Evolutionary conservation across 2,797 vertebrate species (phyloP).

Genomic region (Meriones psammophilus): DNA sequence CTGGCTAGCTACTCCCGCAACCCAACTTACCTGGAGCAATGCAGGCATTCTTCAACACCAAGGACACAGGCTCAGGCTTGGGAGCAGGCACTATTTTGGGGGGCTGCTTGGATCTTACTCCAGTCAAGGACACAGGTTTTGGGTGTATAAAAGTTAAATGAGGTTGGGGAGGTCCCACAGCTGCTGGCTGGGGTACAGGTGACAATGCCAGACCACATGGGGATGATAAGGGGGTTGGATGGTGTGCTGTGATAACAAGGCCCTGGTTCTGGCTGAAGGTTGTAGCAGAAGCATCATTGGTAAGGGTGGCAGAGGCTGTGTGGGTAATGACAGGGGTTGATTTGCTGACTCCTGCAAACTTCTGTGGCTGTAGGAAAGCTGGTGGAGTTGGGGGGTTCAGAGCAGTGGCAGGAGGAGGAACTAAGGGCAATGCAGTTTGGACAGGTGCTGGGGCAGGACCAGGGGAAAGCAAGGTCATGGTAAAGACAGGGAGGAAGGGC

Average conservation of each 20-base stretch:
- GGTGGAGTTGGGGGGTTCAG: constrained; percentile 85
- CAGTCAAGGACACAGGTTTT: constrained; percentile 89
- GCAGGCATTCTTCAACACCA: constrained; percentile 90
- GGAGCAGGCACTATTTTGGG: constrained; percentile 93
- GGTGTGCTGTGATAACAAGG: constrained; percentile 87
- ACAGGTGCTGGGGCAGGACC: constrained; percentile 78
- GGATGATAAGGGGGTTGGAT: constrained; percentile 69
- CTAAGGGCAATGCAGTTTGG: constrained; percentile 85
- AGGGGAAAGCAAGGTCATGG: constrained; percentile 84
- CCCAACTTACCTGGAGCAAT: constrained; percentile 92
- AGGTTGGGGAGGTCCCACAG: constrained; percentile 81
- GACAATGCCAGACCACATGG: constrained; percentile 88
- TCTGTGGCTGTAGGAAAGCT: constrained; percentile 79
- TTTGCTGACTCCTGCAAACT: constrained; percentile 84
- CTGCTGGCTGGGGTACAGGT: constrained; percentile 79
- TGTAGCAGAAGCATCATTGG: constrained; percentile 90
- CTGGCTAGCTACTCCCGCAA: neutral
- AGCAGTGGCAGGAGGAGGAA: constrained; percentile 86
- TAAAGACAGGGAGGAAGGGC: constrained; percentile 91
- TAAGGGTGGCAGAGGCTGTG: constrained; percentile 91
- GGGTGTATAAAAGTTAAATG: constrained; percentile 91
- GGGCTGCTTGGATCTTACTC: constrained; percentile 90
- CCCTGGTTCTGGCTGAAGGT: constrained; percentile 92
- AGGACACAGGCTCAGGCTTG: constrained; percentile 89
- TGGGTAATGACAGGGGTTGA: constrained; percentile 91